These are phyloP conservation scores for Melanerpes formicivorus DNA, from an alignment of 2,113 vertebrate species.

Conservation along the genomic window DNA sequence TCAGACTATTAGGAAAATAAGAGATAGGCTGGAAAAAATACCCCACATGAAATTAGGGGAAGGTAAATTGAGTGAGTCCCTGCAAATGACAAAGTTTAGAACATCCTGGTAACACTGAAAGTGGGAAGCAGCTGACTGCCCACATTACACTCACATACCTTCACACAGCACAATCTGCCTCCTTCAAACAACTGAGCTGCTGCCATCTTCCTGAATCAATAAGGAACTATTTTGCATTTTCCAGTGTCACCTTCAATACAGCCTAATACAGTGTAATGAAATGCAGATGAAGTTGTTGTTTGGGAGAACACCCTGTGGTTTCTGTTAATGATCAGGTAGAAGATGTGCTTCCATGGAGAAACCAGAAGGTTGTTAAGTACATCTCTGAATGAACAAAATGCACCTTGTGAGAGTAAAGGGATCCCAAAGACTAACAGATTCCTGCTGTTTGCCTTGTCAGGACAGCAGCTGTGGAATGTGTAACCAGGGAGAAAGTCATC, in stretches of 20 bases:
- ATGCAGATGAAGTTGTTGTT: slow-evolving; percentile 3
- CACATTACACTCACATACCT: accelerated
- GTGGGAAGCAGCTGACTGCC: not conserved
- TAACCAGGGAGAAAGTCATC: not conserved
- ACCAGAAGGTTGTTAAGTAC: not conserved
- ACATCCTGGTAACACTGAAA: not conserved
- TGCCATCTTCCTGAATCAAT: not conserved
- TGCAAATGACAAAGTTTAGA: not conserved
- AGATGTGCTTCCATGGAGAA: not conserved
- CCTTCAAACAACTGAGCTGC: not conserved
- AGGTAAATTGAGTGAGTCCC: not conserved
- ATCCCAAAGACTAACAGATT: not conserved
- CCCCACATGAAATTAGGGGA: not conserved
- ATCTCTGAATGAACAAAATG: not conserved
- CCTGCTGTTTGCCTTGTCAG: slow-evolving; percentile 23
- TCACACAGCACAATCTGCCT: not conserved
- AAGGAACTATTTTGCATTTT: not conserved
- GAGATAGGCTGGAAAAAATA: not conserved
- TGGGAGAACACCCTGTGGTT: not conserved
- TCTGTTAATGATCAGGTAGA: slow-evolving; percentile 2
- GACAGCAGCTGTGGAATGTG: not conserved
- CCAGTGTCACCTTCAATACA: not conserved
- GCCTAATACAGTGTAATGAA: not conserved
- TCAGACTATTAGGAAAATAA: not conserved
- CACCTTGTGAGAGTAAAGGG: not conserved